Evolutionary conservation across 1,140 invertebrate species (phyloP).

Genomic region (Lordiphosa mommai): DNA sequence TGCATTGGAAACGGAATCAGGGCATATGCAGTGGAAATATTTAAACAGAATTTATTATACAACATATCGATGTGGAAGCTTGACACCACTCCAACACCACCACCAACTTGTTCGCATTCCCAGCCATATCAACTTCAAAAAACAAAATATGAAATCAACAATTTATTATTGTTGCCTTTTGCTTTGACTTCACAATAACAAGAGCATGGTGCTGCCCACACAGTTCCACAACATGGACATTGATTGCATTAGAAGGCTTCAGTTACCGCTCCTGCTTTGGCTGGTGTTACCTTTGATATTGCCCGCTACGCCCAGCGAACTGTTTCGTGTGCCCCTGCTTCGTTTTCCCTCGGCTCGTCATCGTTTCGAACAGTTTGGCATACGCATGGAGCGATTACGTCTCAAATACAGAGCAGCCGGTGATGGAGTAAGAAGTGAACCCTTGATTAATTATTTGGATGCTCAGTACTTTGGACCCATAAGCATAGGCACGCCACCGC

Average conservation of each 20-base stretch:
- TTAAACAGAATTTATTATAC: conserved; percentile 29
- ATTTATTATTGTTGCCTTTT: conserved; percentile 18
- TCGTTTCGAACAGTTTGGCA: conserved; percentile 59
- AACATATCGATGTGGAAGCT: conserved; percentile 2
- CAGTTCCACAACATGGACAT: not conserved
- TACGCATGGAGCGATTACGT: conserved; percentile 55
- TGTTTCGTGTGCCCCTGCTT: conserved; percentile 43
- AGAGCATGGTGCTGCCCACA: not conserved
- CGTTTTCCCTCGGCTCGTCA: conserved; percentile 55
- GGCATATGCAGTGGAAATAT: conserved; percentile 19
- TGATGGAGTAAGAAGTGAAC: conserved; percentile 4
- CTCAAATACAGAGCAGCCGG: conserved; percentile 33
- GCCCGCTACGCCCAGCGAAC: conserved; percentile 1
- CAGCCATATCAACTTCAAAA: conserved; percentile 39
- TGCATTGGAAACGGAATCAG: conserved; percentile 7
- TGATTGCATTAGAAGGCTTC: conserved; percentile 35
- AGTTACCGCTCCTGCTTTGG: conserved; percentile 1
- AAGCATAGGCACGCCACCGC: conserved; percentile 94
- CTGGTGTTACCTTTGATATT: conserved; percentile 9
- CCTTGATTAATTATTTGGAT: conserved; percentile 94
- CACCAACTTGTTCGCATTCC: not conserved
- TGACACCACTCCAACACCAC: not conserved
- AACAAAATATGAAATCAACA: not conserved
- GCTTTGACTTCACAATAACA: conserved; percentile 15
- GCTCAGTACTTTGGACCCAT: conserved; percentile 98